phyloP scores from a whole-genome alignment of 2,888 invertebrate genomes.

The Agrotis exclamationis region DNA sequence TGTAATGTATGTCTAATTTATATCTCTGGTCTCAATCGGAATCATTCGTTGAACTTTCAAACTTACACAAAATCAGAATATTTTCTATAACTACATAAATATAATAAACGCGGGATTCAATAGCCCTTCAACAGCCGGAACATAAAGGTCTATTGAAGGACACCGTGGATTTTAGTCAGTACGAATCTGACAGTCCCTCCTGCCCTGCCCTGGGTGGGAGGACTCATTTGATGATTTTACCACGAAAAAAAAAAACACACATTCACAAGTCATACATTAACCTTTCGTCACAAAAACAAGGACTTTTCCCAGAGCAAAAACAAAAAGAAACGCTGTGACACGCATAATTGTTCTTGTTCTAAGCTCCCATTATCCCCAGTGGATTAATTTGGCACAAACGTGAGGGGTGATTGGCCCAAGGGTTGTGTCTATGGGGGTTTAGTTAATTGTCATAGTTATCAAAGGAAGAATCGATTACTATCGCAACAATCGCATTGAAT shows the following conservation, averaged over 20 bases:
- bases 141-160: too few relatives aligned
- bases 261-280: conserved; percentile 14
- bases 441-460: conserved; percentile 59
- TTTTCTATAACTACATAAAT: neutral
- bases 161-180: too few relatives aligned
- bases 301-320: conserved; percentile 28
- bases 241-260: too few relatives aligned
- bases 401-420: conserved; percentile 56
- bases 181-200: too few relatives aligned
- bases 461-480: conserved; percentile 53
- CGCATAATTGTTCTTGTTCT: conserved; percentile 49
- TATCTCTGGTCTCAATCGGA: too few relatives aligned
- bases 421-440: conserved; percentile 44
- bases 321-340: conserved; percentile 37
- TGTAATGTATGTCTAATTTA: too few relatives aligned
- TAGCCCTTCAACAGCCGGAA: too few relatives aligned
- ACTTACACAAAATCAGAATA: too few relatives aligned
- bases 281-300: conserved; percentile 23
- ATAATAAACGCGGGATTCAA: too few relatives aligned
- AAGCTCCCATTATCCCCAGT: conserved; percentile 44
- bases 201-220: too few relatives aligned
- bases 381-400: conserved; percentile 60
- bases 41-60: too few relatives aligned
- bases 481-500: conserved; percentile 50
- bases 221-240: too few relatives aligned